These are phyloP conservation scores for Vicugna pacos DNA, from an alignment of 2,113 vertebrate genomes.

Conservation along the genomic window DNA sequence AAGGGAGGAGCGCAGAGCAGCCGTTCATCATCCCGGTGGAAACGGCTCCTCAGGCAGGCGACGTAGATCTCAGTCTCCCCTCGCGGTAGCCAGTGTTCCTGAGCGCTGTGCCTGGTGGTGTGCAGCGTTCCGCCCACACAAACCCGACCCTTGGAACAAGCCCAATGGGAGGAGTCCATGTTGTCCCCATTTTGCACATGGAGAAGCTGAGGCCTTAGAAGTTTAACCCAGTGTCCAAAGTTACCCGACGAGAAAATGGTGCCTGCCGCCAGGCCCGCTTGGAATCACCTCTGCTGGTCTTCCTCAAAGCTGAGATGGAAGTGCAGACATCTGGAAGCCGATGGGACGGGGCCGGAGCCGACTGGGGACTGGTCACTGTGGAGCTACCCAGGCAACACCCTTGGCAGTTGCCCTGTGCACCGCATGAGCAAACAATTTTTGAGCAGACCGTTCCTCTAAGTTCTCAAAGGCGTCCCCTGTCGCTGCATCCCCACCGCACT, in stretches of 20 bases:
- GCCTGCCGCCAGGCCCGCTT: fast-evolving
- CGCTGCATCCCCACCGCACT: neutral
- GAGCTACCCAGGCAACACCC: neutral
- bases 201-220: neutral
- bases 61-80: fast-evolving
- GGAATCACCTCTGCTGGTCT: neutral
- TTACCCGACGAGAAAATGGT: neutral
- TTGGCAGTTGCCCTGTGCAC: neutral
- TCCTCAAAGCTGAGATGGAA: neutral
- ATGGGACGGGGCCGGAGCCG: neutral
- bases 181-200: neutral
- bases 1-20: neutral
- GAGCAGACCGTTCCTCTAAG: neutral
- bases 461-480: neutral
- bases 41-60: neutral
- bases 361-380: fast-evolving
- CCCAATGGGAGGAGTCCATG: neutral
- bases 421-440: neutral
- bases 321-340: neutral
- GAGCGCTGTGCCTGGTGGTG: fast-evolving
- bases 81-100: too few relatives aligned
- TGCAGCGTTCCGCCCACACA: too few relatives aligned
- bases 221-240: neutral
- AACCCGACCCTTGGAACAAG: neutral
- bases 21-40: neutral